Evolutionary conservation across 2,888 invertebrate genomes (phyloP), one percentile per base, ranked within the genome.

Genomic region (Rhagonycha lutea): DNA sequence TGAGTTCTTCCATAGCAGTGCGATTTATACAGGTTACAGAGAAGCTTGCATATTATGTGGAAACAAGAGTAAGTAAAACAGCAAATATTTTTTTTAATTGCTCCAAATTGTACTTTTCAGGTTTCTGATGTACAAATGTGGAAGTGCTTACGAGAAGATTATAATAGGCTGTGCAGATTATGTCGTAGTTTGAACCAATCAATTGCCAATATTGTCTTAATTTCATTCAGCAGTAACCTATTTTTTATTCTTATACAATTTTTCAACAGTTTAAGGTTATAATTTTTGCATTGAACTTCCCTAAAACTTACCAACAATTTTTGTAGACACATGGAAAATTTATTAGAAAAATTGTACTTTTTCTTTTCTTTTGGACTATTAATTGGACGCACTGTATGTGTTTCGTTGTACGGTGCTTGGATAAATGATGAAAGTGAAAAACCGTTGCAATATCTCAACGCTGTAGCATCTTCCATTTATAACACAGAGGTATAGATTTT

Each of bases 231-330:
- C 14, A 92, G 91, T 78, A 93, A 94, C 84, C 88, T 94, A 68
- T 94, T 92, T 84, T 93, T 93, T 83, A 92, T 94, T 79, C 92
- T 94, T 74, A 88, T 93, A 69, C 93, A 94, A 82, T 88, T 94
- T 12, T 94, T 92, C 81, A 88, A 92, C 82, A 92, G 91, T 18
- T 88, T 93, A 84, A 89, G 89, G 75, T 73, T 68, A 24, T 2
- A 8, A 1, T 47, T 8, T 12, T n/a, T 47, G 47, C 7, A 47
- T n/a, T 47, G 2, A n/a, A n/a, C 47, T 47, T n/a, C 47, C 47
- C 8, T n/a, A n/a, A n/a, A n/a, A 47, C 7, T 47, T 47, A 47
- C 69, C 11, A 29, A 60, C 60, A 26, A 72, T 69, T 9, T 76
- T 74, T 81, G 18, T 72, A 86, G 87, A 9, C 83, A 86, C 5